These are phyloP conservation scores for Leptinotarsa haldemani DNA, from an alignment of 2,888 invertebrate genomes.

Conservation along the genomic window DNA sequence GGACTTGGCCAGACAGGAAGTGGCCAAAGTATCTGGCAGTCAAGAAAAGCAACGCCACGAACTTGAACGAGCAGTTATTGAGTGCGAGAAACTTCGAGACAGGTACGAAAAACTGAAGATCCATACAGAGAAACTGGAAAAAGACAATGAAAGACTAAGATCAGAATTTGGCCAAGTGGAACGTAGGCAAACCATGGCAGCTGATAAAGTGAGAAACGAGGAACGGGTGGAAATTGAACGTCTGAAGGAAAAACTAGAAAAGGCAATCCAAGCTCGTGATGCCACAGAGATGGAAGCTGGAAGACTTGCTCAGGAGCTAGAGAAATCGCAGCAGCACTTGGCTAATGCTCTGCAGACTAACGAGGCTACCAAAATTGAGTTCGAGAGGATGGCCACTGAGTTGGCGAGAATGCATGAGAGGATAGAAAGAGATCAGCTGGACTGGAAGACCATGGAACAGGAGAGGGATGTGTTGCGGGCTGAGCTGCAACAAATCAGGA, in stretches of 20 bases:
- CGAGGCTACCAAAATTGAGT: conserved; percentile 85
- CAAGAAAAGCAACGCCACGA: conserved; percentile 86
- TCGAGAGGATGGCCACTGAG: conserved; percentile 86
- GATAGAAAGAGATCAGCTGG: conserved; percentile 78
- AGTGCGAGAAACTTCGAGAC: conserved; percentile 89
- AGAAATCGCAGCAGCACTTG: conserved; percentile 86
- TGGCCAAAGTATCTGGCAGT: conserved; percentile 77
- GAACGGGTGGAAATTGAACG: conserved; percentile 85
- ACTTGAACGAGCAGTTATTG: conserved; percentile 86
- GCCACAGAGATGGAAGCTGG: conserved; percentile 88
- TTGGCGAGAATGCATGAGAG: conserved; percentile 84
- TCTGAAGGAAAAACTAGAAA: conserved; percentile 86
- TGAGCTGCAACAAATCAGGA: conserved; percentile 76
- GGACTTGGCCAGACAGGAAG: conserved; percentile 83
- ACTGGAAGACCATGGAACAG: conserved; percentile 78
- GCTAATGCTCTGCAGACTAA: conserved; percentile 86
- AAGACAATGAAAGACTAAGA: conserved; percentile 82
- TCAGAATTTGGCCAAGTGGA: conserved; percentile 76
- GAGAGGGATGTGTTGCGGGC: conserved; percentile 79
- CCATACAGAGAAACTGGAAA: conserved; percentile 77
- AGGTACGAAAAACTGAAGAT: conserved; percentile 86
- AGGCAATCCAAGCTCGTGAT: conserved; percentile 84
- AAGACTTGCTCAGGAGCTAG: conserved; percentile 84
- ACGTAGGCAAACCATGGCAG: conserved; percentile 71
- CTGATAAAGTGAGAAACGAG: conserved; percentile 75